Conservation (phyloP, 2,797 vertebrate species). For the Salarias fasciatus region DNA sequence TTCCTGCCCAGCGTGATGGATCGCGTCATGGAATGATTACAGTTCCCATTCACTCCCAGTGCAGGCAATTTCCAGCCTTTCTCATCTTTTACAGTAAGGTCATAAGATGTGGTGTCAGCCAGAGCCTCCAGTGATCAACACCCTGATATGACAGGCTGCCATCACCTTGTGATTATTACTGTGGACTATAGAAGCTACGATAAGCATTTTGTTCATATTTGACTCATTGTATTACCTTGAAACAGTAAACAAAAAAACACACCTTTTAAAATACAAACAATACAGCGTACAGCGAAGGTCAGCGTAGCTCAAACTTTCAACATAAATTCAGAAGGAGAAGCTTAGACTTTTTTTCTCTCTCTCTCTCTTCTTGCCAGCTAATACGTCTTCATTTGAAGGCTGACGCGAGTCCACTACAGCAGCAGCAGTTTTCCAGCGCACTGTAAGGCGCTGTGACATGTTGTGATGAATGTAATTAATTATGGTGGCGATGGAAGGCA, state of each 20-base stretch:
- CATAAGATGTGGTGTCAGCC: conserved; percentile 22
- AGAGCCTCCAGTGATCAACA: conserved; percentile 28
- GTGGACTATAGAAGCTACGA: background rate
- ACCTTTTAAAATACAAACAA: too few species aligned
- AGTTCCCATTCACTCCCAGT: conserved; percentile 17
- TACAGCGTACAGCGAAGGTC: too few species aligned
- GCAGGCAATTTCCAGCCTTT: conserved; percentile 23
- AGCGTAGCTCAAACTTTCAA: conserved; percentile 6
- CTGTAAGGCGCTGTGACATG: conserved; percentile 29
- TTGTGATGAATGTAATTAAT: conserved; percentile 63
- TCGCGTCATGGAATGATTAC: conserved; percentile 33
- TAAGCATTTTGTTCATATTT: background rate
- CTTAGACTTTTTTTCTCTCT: conserved; percentile 2
- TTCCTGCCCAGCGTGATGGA: conserved; percentile 26
- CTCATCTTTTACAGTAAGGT: conserved; percentile 14
- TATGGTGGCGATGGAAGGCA: conserved; percentile 29
- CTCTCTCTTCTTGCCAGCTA: conserved; percentile 4
- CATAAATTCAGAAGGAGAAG: conserved; percentile 21
- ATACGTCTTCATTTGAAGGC: conserved; percentile 64
- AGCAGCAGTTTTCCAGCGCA: conserved; percentile 32
- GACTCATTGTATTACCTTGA: conserved; percentile 26
- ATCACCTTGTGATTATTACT: conserved; percentile 33
- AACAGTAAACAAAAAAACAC: background rate
- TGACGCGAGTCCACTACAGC: conserved; percentile 18
- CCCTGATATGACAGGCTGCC: too few species aligned